phyloP scores from a whole-genome alignment of 1,140 invertebrate species.

The Cyclina sinensis region DNA sequence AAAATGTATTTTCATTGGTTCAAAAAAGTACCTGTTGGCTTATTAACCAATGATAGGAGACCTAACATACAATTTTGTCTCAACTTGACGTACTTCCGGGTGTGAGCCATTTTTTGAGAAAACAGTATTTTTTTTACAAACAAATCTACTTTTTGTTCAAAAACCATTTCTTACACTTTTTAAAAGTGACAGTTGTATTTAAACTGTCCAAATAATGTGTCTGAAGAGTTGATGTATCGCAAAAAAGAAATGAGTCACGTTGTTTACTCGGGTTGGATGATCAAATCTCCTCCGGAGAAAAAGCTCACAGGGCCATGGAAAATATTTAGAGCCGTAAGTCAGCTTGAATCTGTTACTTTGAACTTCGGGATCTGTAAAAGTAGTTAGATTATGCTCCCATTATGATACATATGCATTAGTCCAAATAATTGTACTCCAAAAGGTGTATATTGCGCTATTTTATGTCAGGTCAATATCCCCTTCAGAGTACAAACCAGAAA shows the following conservation, averaged over 20 bases:
- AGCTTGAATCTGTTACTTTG: too few relatives aligned
- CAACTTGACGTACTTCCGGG: slow-evolving; percentile 68
- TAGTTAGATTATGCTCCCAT: too few relatives aligned
- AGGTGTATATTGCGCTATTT: too few relatives aligned
- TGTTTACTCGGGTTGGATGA: slow-evolving; percentile 84
- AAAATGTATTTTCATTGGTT: slow-evolving; percentile 9
- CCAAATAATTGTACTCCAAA: too few relatives aligned
- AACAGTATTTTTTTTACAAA: background rate
- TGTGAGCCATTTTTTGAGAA: slow-evolving; percentile 51
- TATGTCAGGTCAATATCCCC: too few relatives aligned
- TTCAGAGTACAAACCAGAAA: too few relatives aligned
- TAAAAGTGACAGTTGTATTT: background rate
- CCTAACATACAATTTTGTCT: background rate
- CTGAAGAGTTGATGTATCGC: background rate
- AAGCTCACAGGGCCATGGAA: slow-evolving; percentile 82
- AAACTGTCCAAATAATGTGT: background rate
- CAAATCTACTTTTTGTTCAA: background rate
- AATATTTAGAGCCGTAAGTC: slow-evolving; percentile 83
- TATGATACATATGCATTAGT: too few relatives aligned
- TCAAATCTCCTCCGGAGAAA: slow-evolving; percentile 83
- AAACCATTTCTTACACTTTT: background rate
- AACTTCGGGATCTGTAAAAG: too few relatives aligned
- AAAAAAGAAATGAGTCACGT: slow-evolving; percentile 70
- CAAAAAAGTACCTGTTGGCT: background rate
- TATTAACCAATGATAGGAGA: slow-evolving; percentile 34